Percentiles rank a stretch among this genome's conserved stretches.
phyloP scores from a whole-genome alignment of 2,888 invertebrate genomes.

The Drosophila mimetica region DNA sequence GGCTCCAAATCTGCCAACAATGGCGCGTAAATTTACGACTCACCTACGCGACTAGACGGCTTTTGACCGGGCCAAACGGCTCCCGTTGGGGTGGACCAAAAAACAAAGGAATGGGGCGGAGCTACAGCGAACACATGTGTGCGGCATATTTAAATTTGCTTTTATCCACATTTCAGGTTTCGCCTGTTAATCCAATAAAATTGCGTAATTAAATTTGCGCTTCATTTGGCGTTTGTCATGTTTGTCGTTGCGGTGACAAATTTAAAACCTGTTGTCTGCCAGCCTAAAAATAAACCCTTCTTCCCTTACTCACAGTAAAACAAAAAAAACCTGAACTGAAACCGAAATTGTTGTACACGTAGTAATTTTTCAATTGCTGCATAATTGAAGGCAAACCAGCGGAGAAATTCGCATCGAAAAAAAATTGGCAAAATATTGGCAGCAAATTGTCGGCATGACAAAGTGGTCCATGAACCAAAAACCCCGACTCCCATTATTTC shows the following conservation, averaged over 20 bases:
- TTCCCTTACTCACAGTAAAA: conserved; percentile 27
- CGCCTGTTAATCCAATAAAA: conserved; percentile 84
- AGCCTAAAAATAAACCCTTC: conserved; percentile 6
- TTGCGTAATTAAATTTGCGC: conserved; percentile 85
- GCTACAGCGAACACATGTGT: conserved; percentile 30
- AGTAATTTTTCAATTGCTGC: conserved; percentile 84
- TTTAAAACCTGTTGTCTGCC: conserved; percentile 71
- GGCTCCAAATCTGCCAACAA: conserved; percentile 54
- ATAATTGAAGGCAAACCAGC: conserved; percentile 80
- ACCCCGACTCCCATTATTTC: conserved; percentile 35
- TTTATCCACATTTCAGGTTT: conserved; percentile 57
- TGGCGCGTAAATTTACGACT: conserved; percentile 77
- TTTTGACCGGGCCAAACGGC: conserved; percentile 37
- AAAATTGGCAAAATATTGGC: conserved; percentile 66
- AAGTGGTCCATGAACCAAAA: conserved; percentile 17
- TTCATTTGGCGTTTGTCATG: conserved; percentile 83
- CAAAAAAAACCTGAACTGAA: conserved; percentile 6
- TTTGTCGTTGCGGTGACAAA: conserved; percentile 77
- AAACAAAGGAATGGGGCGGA: conserved; percentile 11
- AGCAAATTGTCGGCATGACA: conserved; percentile 72
- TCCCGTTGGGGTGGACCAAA: conserved; percentile 3
- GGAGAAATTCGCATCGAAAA: conserved; percentile 23
- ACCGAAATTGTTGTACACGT: conserved; percentile 74
- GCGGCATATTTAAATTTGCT: conserved; percentile 78
- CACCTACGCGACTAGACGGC: conserved; percentile 78